Evolutionary conservation across 2,113 vertebrate species (phyloP).

Genomic region (Leucosticte australis): DNA sequence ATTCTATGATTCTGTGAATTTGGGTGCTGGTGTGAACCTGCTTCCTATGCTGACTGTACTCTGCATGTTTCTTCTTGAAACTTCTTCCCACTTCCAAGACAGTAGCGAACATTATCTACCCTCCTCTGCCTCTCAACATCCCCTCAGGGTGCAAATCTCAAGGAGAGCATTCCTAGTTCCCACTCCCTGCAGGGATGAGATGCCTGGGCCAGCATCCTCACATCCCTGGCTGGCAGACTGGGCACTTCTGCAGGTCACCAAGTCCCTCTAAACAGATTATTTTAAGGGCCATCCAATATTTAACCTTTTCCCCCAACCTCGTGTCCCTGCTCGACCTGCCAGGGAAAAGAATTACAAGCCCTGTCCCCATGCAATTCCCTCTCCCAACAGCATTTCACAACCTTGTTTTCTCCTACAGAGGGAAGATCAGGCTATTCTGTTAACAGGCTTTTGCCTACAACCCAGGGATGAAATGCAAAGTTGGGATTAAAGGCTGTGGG

Average conservation of each 20-base stretch:
- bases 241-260: background rate
- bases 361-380: background rate
- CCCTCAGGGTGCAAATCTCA: background rate
- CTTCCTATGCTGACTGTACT: background rate
- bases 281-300: background rate
- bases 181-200: background rate
- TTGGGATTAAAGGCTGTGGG: background rate
- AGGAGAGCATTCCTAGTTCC: background rate
- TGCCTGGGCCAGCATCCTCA: background rate
- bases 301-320: background rate
- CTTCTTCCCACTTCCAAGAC: background rate
- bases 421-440: background rate
- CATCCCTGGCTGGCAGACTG: background rate
- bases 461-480: background rate
- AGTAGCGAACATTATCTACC: background rate
- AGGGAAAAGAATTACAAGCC: background rate
- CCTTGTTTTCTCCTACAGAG: background rate
- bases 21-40: accelerated
- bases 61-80: background rate
- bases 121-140: background rate
- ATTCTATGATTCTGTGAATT: background rate
- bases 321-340: background rate
- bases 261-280: background rate
- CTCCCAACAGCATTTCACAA: background rate
- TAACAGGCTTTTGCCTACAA: background rate